These are phyloP conservation scores for Acanthurus leucopareius DNA, from an alignment of 2,797 vertebrate species.

Conservation along the genomic window DNA sequence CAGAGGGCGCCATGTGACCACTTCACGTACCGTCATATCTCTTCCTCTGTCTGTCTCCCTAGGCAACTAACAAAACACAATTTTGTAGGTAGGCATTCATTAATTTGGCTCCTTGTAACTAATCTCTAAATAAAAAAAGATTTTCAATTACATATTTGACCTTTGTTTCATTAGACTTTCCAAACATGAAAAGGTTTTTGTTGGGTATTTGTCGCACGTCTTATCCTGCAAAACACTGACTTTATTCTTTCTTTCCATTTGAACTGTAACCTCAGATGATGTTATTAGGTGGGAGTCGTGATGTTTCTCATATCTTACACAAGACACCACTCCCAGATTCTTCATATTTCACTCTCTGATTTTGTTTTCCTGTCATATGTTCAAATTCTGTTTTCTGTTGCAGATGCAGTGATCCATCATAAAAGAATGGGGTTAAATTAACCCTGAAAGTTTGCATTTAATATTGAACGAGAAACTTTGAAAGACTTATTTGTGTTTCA, in stretches of 20 bases:
- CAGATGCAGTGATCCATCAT: background rate
- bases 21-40: background rate
- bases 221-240: background rate
- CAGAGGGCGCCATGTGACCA: conserved; percentile 52
- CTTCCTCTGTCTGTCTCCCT: conserved; percentile 13
- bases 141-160: conserved; percentile 1
- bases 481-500: background rate
- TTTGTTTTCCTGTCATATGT: too few species aligned
- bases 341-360: too few species aligned
- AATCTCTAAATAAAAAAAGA: background rate
- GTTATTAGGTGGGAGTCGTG: background rate
- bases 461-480: too few species aligned
- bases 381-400: background rate
- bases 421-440: background rate
- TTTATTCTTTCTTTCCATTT: background rate
- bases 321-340: background rate
- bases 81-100: background rate
- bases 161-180: background rate
- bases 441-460: background rate
- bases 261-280: background rate
- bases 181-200: background rate
- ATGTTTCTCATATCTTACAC: background rate
- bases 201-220: background rate
- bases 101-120: background rate
- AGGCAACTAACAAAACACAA: conserved; percentile 23